Percentiles rank a stretch among this genome's conserved stretches.
Evolutionary conservation across 2,113 vertebrate species (phyloP).

Genomic region (Microcebus lehilahytsara): DNA sequence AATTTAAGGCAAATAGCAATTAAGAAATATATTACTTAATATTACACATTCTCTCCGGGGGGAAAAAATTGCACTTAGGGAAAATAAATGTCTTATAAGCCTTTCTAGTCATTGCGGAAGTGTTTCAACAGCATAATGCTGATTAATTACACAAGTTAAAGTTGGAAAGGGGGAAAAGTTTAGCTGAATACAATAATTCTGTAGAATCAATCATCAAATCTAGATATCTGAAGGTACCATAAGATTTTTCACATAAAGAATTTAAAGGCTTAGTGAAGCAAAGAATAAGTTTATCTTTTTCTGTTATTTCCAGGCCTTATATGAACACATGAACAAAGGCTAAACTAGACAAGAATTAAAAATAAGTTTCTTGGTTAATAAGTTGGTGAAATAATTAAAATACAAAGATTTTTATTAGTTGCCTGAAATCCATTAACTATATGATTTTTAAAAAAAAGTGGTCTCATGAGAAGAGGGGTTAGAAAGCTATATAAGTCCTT

Average conservation of each 20-base stretch:
- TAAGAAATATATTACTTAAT: neutral
- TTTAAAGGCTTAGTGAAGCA: neutral
- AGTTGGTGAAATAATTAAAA: constrained; percentile 38
- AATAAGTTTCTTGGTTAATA: neutral
- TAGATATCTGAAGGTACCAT: neutral
- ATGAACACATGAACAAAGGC: neutral
- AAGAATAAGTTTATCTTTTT: neutral
- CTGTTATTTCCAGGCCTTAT: neutral
- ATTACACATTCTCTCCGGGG: neutral
- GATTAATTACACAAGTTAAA: neutral
- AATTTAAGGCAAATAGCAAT: neutral
- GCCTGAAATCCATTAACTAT: neutral
- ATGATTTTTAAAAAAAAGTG: no score
- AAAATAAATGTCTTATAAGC: neutral
- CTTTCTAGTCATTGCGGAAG: neutral
- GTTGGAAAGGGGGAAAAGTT: neutral
- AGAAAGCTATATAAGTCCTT: neutral
- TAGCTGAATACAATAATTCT: neutral
- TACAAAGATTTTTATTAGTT: constrained; percentile 25
- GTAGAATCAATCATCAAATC: neutral
- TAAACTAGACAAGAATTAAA: neutral
- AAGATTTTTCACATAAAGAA: neutral
- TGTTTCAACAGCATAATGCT: neutral
- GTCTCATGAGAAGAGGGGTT: neutral
- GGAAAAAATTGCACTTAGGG: neutral